These are phyloP conservation scores for Strigamia crassipes DNA, from an alignment of 2,888 invertebrate genomes.

Conservation along the genomic window DNA sequence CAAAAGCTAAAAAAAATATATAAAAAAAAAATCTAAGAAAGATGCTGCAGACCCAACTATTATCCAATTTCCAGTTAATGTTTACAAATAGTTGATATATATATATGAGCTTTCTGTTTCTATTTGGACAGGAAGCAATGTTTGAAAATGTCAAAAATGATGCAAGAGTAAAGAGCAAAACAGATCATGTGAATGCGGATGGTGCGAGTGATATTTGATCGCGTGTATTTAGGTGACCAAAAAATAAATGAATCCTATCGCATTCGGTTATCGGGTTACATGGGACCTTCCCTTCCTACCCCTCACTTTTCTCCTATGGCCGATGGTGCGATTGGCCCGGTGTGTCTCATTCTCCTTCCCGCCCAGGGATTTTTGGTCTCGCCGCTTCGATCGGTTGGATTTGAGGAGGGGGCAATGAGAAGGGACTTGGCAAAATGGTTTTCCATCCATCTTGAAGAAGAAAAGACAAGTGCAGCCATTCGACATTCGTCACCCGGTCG, in stretches of 20 bases:
- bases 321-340: constrained; percentile 40
- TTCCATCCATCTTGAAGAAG: constrained; percentile 40
- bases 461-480: constrained; percentile 31
- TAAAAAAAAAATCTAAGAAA: neutral
- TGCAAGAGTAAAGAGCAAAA: neutral
- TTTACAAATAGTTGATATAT: neutral
- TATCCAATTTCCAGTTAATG: neutral
- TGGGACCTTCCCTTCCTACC: constrained; percentile 34
- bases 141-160: neutral
- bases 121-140: neutral
- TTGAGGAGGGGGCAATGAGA: constrained; percentile 42
- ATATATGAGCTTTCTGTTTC: neutral
- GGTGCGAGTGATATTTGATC: neutral
- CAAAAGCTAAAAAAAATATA: neutral
- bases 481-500: constrained; percentile 35
- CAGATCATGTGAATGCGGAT: neutral
- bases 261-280: neutral
- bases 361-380: constrained; percentile 38
- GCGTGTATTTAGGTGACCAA: neutral
- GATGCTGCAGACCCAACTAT: neutral
- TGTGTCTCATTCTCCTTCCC: constrained; percentile 42
- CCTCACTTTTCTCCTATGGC: constrained; percentile 40
- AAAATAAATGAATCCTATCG: neutral
- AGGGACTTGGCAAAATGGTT: constrained; percentile 40
- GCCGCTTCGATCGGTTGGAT: constrained; percentile 42